phyloP scores from a whole-genome alignment of 1,140 invertebrate genomes.

The Bombus difficillimus region DNA sequence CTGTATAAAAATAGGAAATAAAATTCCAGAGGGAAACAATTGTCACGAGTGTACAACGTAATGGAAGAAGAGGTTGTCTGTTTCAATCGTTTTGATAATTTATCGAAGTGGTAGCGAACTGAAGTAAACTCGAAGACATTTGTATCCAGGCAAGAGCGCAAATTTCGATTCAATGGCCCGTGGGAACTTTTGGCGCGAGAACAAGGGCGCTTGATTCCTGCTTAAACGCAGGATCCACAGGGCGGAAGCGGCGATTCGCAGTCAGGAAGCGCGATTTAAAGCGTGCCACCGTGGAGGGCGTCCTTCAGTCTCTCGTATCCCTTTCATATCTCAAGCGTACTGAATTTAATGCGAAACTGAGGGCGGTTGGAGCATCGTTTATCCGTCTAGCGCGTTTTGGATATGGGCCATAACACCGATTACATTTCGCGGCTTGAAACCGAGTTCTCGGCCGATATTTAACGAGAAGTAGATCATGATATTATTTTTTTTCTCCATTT shows the following conservation, averaged over 20 bases:
- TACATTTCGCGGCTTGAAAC: not conserved
- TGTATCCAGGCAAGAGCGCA: not conserved
- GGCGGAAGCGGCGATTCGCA: not conserved
- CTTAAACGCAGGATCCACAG: not conserved
- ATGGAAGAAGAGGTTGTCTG: not conserved
- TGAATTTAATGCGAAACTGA: conserved; percentile 26
- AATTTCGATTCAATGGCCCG: conserved; percentile 7
- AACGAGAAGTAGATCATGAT: not conserved
- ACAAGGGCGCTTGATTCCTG: not conserved
- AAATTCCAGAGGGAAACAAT: not conserved
- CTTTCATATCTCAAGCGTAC: conserved; percentile 16
- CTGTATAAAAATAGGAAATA: not conserved
- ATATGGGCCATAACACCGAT: conserved; percentile 31
- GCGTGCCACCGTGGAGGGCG: conserved; percentile 2
- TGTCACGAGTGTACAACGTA: not conserved
- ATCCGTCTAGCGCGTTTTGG: conserved; percentile 31
- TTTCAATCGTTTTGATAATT: not conserved
- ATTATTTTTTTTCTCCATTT: not conserved
- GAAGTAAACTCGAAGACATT: not conserved
- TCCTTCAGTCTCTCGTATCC: conserved; percentile 19
- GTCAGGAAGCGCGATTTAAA: conserved; percentile 26
- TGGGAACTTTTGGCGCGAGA: conserved; percentile 8
- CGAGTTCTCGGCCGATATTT: not conserved
- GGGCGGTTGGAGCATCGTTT: conserved; percentile 16
- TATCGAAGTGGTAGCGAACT: not conserved